A percentile compares a stretch with the other conserved stretches of the same genome.
phyloP scores from a whole-genome alignment of 2,888 invertebrate species.

The Dione vanillae region DNA sequence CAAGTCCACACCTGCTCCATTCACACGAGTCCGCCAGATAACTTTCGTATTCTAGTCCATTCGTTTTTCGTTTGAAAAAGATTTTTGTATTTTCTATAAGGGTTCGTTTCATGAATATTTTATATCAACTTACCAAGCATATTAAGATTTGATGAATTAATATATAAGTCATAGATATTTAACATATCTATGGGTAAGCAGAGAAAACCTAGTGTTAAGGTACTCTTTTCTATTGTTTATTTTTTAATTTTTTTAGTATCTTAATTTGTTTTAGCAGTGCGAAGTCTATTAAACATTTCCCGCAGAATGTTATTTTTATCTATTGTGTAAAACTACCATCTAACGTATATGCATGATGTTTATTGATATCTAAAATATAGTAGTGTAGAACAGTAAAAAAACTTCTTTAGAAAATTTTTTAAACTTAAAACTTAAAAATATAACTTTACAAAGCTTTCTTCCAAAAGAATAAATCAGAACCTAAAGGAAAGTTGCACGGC shows the following conservation, averaged over 20 bases:
- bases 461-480: neutral
- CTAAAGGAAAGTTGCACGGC: neutral
- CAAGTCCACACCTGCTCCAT: slow-evolving; percentile 64
- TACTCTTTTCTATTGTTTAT: no score
- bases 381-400: no score
- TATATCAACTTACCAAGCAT: neutral
- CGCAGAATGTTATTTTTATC: no score
- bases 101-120: slow-evolving; percentile 23
- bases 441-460: neutral
- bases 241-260: no score
- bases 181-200: no score
- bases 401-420: neutral
- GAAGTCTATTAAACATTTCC: no score
- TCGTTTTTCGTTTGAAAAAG: slow-evolving; percentile 55
- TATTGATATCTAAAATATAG: no score
- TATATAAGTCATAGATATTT: neutral
- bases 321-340: no score
- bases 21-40: slow-evolving; percentile 71
- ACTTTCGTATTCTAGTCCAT: slow-evolving; percentile 58
- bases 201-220: no score
- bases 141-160: neutral
- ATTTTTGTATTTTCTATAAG: slow-evolving; percentile 56
- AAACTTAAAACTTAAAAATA: neutral
- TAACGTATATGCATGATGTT: no score
- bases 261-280: no score